Conservation (phyloP, 2,797 vertebrate genomes). For the Alfaro cultratus region DNA sequence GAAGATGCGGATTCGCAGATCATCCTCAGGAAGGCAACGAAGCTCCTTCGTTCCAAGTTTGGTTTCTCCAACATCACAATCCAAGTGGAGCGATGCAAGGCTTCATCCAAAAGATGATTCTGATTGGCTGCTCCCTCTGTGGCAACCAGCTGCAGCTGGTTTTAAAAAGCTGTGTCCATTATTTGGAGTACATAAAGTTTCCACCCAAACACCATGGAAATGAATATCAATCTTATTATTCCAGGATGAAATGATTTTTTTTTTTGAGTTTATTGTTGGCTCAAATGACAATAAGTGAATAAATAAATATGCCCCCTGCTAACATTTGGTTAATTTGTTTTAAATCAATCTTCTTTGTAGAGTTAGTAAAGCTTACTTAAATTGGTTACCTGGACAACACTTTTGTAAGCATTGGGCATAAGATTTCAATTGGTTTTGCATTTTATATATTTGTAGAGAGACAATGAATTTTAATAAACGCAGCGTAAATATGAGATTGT, state of each 20-base stretch:
- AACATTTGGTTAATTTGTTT: not conserved
- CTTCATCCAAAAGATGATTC: constrained; percentile 58
- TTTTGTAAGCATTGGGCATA: not conserved
- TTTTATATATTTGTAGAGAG: too few relatives aligned
- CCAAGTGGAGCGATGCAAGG: constrained; percentile 82
- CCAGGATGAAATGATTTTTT: not conserved
- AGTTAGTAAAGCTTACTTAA: not conserved
- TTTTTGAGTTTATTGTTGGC: not conserved
- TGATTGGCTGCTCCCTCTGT: not conserved
- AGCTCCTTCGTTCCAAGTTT: constrained; percentile 81
- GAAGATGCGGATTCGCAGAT: constrained; percentile 70
- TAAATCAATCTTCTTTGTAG: not conserved
- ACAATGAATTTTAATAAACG: too few relatives aligned
- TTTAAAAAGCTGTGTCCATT: not conserved
- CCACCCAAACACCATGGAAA: not conserved
- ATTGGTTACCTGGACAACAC: not conserved
- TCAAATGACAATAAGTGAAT: not conserved
- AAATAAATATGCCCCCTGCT: not conserved
- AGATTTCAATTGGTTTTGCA: not conserved
- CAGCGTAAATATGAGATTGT: too few relatives aligned
- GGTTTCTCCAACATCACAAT: constrained; percentile 84
- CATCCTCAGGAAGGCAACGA: constrained; percentile 81
- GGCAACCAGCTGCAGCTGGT: not conserved
- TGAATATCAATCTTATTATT: not conserved
- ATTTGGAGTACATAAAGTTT: not conserved